Base-by-base conservation (phyloP, 2,888 invertebrate species). In the Phanerotoma sp. region DNA sequence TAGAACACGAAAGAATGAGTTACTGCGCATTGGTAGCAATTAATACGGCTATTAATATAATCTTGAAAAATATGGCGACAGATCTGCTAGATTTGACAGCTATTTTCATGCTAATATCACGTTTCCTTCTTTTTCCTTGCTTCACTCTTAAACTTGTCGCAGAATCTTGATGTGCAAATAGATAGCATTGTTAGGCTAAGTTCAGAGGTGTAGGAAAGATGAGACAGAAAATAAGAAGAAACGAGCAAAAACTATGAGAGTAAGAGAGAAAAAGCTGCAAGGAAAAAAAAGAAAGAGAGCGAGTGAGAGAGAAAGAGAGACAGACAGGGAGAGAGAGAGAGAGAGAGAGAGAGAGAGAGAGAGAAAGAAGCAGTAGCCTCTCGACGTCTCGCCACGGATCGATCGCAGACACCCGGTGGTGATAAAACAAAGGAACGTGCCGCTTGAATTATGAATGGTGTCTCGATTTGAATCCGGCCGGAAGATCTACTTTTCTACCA, bases 381-480 rank as follows among this genome's bases (percentile, higher is more conserved):
- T 38, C 20, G 38, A 38, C 38, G 38, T 38, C 16, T 22, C 42
- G 21, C 25, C 42, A 11, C 4, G 42, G 42, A 42, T 42, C 42
- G 42, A 42, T 42, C 25, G 20, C 42, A 42, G 42, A 42, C 28
- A 25, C 42, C 25, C 15, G 42, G 42, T 51, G 46, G 51, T 51
- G 62, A 61, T 61, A 61, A 62, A 58, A 62, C 62, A 62, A 62
- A 62, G 57, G 54, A 59, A 58, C 59, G 57, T 59, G 61, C 47
- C 59, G 59, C 59, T 62, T 62, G 61, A 62, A 62, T 61, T 62
- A 62, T 62, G 61, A 62, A 62, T 61, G 58, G 51, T 57, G 56
- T 60, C 51, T 50, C 58, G 56, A 58, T 62, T 62, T 59, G 59
- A 62, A 62, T 62, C 54, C 61, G 51, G 28, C 47, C 53, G 41